A percentile compares a stretch with the other conserved stretches of the same genome.
Conservation (phyloP, 1,140 invertebrate species). For the Platyscapa corneri region DNA sequence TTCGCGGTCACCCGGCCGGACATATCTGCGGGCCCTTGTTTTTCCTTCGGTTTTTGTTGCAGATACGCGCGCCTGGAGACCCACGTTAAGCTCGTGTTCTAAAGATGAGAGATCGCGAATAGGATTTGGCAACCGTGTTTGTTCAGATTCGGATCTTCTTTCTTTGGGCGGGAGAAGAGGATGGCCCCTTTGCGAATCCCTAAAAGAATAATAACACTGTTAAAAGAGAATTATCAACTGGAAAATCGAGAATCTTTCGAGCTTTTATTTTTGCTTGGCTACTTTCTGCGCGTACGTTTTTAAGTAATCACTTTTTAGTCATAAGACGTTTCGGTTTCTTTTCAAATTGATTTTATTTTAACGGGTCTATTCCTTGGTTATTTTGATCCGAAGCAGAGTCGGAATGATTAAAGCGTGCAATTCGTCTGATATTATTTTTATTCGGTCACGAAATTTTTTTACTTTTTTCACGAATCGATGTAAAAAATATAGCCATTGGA, state of each 20-base stretch:
- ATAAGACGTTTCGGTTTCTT: too few relatives aligned
- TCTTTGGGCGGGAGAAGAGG: neutral
- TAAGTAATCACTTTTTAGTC: too few relatives aligned
- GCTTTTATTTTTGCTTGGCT: neutral
- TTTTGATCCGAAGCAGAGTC: too few relatives aligned
- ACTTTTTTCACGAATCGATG: too few relatives aligned
- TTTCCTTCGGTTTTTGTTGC: neutral
- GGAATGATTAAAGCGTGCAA: too few relatives aligned
- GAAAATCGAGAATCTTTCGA: neutral
- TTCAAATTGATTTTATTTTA: too few relatives aligned
- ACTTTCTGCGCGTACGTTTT: too few relatives aligned
- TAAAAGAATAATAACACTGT: neutral
- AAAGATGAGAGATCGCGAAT: neutral
- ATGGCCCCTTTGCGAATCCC: too few relatives aligned
- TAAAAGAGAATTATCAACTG: constrained; percentile 2
- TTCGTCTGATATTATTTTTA: too few relatives aligned
- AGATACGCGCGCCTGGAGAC: neutral
- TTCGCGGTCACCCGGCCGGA: constrained; percentile 4
- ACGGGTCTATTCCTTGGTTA: too few relatives aligned
- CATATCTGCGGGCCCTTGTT: neutral
- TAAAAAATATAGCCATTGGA: too few relatives aligned
- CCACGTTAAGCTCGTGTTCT: neutral
- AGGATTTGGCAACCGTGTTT: neutral
- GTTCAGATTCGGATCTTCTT: constrained; percentile 3
- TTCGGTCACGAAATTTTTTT: too few relatives aligned